A percentile compares a stretch with the other conserved stretches of the same genome.
phyloP scores from a whole-genome alignment of 2,888 invertebrate genomes.

The Teinopalpus imperialis region DNA sequence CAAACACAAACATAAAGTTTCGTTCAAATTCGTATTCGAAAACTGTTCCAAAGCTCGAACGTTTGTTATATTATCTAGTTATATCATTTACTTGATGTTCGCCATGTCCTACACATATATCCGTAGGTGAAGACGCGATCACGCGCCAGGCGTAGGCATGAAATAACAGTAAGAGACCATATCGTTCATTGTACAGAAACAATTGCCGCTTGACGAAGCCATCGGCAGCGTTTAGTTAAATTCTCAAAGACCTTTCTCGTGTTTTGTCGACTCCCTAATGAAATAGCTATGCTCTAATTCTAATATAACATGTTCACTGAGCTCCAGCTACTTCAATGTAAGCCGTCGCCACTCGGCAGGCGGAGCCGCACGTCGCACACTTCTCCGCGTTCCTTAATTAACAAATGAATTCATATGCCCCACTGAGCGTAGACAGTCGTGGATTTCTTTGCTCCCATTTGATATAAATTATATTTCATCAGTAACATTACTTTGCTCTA shows the following conservation, averaged over 20 bases:
- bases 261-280: constrained; percentile 13
- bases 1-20: too few relatives aligned
- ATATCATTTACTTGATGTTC: constrained; percentile 11
- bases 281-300: constrained; percentile 15
- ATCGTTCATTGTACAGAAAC: constrained; percentile 16
- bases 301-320: constrained; percentile 8
- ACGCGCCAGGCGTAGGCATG: neutral
- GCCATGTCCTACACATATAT: constrained; percentile 1
- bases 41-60: too few relatives aligned
- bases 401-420: constrained; percentile 18
- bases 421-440: constrained; percentile 5
- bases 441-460: neutral
- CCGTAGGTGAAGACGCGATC: neutral
- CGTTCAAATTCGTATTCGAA: too few relatives aligned
- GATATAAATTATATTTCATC: neutral
- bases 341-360: constrained; percentile 6
- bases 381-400: constrained; percentile 18
- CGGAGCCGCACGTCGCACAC: neutral
- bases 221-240: constrained; percentile 10
- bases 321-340: neutral
- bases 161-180: neutral
- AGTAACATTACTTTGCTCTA: neutral
- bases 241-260: constrained; percentile 9
- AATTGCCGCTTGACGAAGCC: neutral
- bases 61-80: too few relatives aligned